Base-by-base conservation (phyloP, 2,888 invertebrate genomes). In the Apodemia hepburni region DNA sequence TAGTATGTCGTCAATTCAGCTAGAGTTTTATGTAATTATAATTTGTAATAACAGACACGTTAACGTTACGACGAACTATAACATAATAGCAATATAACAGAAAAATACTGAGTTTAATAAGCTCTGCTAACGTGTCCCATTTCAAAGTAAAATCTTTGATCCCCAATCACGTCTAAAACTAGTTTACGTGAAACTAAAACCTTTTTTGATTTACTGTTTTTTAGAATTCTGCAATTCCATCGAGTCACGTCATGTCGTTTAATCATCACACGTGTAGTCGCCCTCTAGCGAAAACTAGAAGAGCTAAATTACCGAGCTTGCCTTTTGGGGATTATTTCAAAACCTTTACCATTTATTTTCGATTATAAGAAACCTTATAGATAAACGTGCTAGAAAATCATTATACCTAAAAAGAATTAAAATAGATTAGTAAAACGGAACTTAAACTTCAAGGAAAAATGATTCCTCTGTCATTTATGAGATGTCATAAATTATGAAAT, bases 221-320 rank as follows among this genome's bases (percentile, higher is more conserved):
- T 58, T n/a, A 27, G 62, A 69, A 68, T 69, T 67, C 64, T 66
- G 63, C 66, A 61, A 64, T 69, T 66, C 69, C 67, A 51, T 65
- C 59, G 61, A 69, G 69, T 69, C 73, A 73, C 73, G 69, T 64
- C 61, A 65, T 42, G 61, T 57, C 62, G 64, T 73, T 73, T 73
- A 73, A 74, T 75, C 73, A 75, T 73, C 71, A 68, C 72, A 73
- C 71, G 71, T 71, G 71, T 70, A 71, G 47, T 66, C 60, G 62
- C 64, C 66, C 66, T 64, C 72, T 66, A 67, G 64, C 65, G 64
- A 67, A 62, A 64, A 61, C 58, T 69, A 63, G 62, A 72, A 71
- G 70, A 71, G 73, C 69, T 69, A 70, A 70, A 73, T 71, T 71
- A 70, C 71, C 67, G 64, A 65, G 66, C 62, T 68, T 68, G 69